Base-by-base conservation (phyloP, 2,888 invertebrate genomes). In the Pinctada fucata region DNA sequence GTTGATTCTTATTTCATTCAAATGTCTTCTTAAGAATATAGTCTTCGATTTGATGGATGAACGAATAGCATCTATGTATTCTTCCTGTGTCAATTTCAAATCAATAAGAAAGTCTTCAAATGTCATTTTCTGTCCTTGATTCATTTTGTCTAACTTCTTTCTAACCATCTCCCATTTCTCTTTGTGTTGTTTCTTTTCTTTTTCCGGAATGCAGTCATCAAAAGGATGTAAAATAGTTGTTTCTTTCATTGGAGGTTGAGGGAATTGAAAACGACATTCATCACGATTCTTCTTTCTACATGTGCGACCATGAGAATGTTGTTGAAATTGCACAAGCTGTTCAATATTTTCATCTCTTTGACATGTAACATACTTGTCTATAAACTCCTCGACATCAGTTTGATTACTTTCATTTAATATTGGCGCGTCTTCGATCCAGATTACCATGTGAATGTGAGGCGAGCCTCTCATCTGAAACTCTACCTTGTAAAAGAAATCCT, bases 241-340 rank as follows among this genome's bases (percentile, higher is more conserved):
- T 65, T 84, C 47, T n/a, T 72, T 75, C 82, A 85, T 75, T 69
- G 84, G 81, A 74, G 76, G 76, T 8, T 82, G 31, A 50, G 86
- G 86, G 69, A 84, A 84, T 69, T 78, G 68, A 69, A 84, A 86
- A 48, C 83, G 71, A 75, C 84, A 86, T 8, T 76, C 52, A 48
- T 45, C 45, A 64, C 82, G 78, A 8, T 80, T 81, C n/a, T 70
- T 70, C 70, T 78, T 79, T 73, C 79, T 72, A 72, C 71, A 83
- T 69, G 75, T 80, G 31, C 76, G 69, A 2, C 77, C 48, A 70
- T 84, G 83, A 13, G 75, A 72, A 47, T 74, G 79, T 16, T 72
- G 78, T 31, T 78, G 81, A 52, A 79, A 77, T 68, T 79, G 72
- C 1, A 81, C 63, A 58, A 79, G 64, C 45, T 75, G 52, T 49